Percentiles rank a stretch among this genome's conserved stretches.
phyloP scores from a whole-genome alignment of 2,113 vertebrate species.

The Turnix velox region DNA sequence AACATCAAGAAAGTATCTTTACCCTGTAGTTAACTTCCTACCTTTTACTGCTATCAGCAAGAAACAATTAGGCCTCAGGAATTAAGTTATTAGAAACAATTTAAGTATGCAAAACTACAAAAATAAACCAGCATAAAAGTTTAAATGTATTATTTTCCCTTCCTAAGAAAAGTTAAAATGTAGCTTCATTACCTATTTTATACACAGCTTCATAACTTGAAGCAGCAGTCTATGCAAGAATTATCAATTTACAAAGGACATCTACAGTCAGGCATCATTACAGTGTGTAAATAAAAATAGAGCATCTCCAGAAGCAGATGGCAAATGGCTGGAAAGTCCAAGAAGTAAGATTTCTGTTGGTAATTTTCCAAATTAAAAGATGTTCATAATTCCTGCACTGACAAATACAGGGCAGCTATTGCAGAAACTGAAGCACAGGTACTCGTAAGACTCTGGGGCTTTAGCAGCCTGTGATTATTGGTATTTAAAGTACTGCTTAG shows the following conservation, averaged over 20 bases:
- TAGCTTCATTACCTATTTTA: neutral
- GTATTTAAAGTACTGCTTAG: neutral
- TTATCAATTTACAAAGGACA: neutral
- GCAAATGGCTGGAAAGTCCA: slow-evolving; percentile 16
- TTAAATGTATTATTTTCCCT: neutral
- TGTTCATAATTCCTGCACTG: neutral
- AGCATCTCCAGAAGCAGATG: neutral
- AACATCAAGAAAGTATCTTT: neutral
- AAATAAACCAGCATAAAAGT: neutral
- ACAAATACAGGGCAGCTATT: neutral
- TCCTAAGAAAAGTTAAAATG: neutral
- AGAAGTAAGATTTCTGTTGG: slow-evolving; percentile 1
- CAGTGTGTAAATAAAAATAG: neutral
- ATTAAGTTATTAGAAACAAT: neutral
- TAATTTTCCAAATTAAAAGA: neutral
- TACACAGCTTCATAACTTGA: neutral
- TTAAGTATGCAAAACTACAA: neutral
- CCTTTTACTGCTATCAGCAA: neutral
- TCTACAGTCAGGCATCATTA: neutral
- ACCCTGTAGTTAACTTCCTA: neutral
- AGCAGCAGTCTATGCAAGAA: neutral
- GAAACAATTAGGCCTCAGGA: neutral
- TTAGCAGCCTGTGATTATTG: neutral
- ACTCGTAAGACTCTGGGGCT: accelerated
- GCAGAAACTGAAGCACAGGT: neutral